Evolutionary conservation across 2,888 invertebrate genomes (phyloP).

Genomic region (Idaea biselata): DNA sequence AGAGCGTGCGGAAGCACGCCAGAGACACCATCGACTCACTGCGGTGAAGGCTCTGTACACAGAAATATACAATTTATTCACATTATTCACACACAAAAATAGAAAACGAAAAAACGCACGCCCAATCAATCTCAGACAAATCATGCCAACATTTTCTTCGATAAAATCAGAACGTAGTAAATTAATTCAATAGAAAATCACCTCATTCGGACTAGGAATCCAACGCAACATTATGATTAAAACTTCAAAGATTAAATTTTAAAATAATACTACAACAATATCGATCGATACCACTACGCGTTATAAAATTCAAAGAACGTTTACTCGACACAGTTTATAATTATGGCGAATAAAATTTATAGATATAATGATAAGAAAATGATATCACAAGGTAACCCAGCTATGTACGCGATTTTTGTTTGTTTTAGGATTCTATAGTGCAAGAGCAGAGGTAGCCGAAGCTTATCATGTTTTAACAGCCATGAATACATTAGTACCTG

Average conservation of each 20-base stretch:
- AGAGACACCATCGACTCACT: constrained; percentile 95
- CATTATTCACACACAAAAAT: constrained; percentile 4
- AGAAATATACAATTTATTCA: constrained; percentile 17
- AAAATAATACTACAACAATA: constrained; percentile 22
- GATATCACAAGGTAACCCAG: constrained; percentile 65
- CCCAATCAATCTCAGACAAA: constrained; percentile 8
- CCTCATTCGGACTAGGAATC: constrained; percentile 56
- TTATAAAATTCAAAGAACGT: constrained; percentile 42
- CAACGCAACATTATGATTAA: constrained; percentile 51
- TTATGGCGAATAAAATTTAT: constrained; percentile 65
- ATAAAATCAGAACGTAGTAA: not conserved
- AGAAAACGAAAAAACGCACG: not conserved
- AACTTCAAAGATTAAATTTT: constrained; percentile 12
- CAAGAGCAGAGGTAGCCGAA: constrained; percentile 6
- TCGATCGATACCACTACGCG: constrained; percentile 24
- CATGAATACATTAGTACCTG: not conserved
- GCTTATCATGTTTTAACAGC: not conserved
- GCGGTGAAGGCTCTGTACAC: constrained; percentile 89
- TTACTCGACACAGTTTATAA: constrained; percentile 52
- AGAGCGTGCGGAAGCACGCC: constrained; percentile 89
- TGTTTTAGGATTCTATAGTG: constrained; percentile 10
- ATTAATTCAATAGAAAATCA: not conserved
- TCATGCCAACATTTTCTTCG: not conserved
- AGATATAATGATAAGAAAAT: constrained; percentile 68
- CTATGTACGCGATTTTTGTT: constrained; percentile 42